phyloP scores from a whole-genome alignment of 1,140 invertebrate species.

The Drosophila lacertosa region DNA sequence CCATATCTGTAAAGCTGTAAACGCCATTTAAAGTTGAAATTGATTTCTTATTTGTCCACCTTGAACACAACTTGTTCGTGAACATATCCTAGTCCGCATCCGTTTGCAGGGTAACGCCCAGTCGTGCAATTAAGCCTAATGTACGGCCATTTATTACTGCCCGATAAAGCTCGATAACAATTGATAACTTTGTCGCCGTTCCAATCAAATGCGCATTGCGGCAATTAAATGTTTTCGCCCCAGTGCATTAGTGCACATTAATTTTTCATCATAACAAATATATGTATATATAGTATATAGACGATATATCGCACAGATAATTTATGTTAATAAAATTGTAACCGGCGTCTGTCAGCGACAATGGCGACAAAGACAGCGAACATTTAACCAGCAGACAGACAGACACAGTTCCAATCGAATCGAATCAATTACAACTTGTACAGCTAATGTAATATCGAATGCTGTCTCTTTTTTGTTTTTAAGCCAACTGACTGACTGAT shows the following conservation, averaged over 20 bases:
- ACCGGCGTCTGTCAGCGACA: constrained; percentile 60
- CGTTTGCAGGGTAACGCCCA: not conserved
- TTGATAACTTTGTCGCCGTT: constrained; percentile 1
- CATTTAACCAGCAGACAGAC: constrained; percentile 45
- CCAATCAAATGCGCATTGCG: constrained; percentile 47
- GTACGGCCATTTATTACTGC: constrained; percentile 4
- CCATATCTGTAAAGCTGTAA: too few species aligned
- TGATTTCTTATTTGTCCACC: too few species aligned
- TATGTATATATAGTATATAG: constrained; percentile 5
- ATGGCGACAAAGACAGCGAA: constrained; percentile 54
- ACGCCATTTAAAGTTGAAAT: too few species aligned
- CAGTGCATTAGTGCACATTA: constrained; percentile 54
- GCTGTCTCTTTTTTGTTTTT: constrained; percentile 55
- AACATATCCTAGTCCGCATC: too few species aligned
- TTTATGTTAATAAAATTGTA: constrained; percentile 74
- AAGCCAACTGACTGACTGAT: constrained; percentile 36
- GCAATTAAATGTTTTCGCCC: constrained; percentile 37
- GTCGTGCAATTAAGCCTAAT: not conserved
- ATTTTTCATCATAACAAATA: constrained; percentile 54
- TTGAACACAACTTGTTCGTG: too few species aligned
- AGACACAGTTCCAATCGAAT: constrained; percentile 62
- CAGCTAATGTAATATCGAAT: constrained; percentile 50
- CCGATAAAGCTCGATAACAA: constrained; percentile 26
- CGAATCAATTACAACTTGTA: constrained; percentile 69
- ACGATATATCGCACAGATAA: constrained; percentile 44